phyloP scores from a whole-genome alignment of 2,888 invertebrate species.

The Griposia aprilina region DNA sequence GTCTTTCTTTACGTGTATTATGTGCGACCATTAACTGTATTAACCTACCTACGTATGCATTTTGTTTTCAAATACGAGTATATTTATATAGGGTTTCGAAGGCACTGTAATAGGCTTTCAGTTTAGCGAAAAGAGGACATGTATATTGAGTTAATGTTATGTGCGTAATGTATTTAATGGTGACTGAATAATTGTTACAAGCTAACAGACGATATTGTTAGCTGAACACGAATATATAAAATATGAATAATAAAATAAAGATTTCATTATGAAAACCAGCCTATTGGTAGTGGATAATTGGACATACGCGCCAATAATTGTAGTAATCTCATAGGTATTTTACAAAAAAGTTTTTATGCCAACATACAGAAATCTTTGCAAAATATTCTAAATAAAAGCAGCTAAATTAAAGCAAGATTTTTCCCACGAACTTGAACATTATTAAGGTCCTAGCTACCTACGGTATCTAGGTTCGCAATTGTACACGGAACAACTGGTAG shows the following conservation, averaged over 20 bases:
- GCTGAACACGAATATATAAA: conserved; percentile 50
- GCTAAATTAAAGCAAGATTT: conserved; percentile 56
- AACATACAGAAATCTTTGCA: conserved; percentile 10
- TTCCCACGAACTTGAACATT: conserved; percentile 76
- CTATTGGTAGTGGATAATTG: conserved; percentile 31
- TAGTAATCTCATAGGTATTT: conserved; percentile 13
- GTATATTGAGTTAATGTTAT: conserved; percentile 47
- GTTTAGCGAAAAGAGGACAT: conserved; percentile 41
- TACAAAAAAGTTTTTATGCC: conserved; percentile 7
- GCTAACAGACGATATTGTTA: conserved; percentile 49
- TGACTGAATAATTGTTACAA: conserved; percentile 45
- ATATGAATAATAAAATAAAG: conserved; percentile 42
- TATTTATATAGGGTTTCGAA: conserved; percentile 18
- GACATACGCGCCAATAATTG: conserved; percentile 29
- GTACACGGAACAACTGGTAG: conserved; percentile 83
- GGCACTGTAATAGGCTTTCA: conserved; percentile 33
- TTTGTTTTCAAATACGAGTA: conserved; percentile 30
- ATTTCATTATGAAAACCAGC: conserved; percentile 33
- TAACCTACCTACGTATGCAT: conserved; percentile 3
- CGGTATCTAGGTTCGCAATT: conserved; percentile 80
- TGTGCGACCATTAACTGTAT: background rate
- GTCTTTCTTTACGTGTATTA: background rate
- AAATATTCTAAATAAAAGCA: conserved; percentile 30
- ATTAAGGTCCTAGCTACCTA: conserved; percentile 74
- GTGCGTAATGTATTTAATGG: conserved; percentile 35